Evolutionary conservation across 2,113 vertebrate species (phyloP).

Genomic region (Ammodytes marinus): DNA sequence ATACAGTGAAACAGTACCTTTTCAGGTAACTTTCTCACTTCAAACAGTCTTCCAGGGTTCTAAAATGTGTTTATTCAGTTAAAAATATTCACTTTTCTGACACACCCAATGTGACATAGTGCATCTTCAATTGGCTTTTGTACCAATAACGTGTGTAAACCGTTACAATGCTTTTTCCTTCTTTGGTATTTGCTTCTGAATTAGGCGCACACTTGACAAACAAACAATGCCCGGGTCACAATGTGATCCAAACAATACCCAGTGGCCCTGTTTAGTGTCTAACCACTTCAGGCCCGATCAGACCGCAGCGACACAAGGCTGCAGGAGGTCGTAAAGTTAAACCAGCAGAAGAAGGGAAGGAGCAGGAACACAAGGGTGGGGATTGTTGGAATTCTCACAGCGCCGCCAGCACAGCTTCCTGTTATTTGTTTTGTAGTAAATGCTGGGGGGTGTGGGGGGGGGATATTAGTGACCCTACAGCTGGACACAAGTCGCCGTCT

Average conservation of each 20-base stretch:
- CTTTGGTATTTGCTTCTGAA: constrained; percentile 43
- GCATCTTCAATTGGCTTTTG: constrained; percentile 9
- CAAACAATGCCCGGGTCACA: constrained; percentile 39
- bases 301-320: constrained; percentile 56
- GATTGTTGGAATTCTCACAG: constrained; percentile 66
- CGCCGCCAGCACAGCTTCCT: constrained; percentile 46
- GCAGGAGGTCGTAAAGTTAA: constrained; percentile 68
- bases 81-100: too few relatives aligned
- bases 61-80: too few relatives aligned
- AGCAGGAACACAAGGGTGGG: constrained; percentile 65
- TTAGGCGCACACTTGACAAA: constrained; percentile 28
- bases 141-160: neutral
- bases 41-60: too few relatives aligned
- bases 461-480: constrained; percentile 47
- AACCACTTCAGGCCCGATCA: constrained; percentile 43
- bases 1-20: too few relatives aligned
- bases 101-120: too few relatives aligned
- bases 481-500: constrained; percentile 66
- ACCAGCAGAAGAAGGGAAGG: constrained; percentile 60
- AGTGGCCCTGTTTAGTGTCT: constrained; percentile 34
- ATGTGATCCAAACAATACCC: constrained; percentile 61
- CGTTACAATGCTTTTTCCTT: constrained; percentile 16
- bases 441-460: constrained; percentile 63
- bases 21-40: too few relatives aligned
- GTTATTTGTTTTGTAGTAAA: constrained; percentile 83